Percentiles rank a stretch among this genome's conserved stretches.
Conservation (phyloP, 2,888 invertebrate genomes). For the Plemyria rubiginata region DNA sequence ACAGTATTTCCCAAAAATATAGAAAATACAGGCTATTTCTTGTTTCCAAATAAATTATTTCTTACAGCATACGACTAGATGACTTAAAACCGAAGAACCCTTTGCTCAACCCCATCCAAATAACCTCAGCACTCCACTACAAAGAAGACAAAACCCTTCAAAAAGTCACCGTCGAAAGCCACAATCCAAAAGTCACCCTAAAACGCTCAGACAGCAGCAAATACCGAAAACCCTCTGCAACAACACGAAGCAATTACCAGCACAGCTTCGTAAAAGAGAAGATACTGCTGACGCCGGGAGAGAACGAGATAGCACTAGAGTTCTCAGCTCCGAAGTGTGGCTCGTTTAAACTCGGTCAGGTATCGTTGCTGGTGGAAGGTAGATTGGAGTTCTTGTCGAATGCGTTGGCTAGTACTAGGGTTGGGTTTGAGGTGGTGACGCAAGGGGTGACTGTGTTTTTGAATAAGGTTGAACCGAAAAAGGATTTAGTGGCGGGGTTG, state of each 20-base stretch:
- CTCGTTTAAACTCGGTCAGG: slow-evolving; percentile 88
- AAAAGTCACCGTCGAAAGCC: slow-evolving; percentile 90
- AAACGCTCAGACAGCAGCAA: slow-evolving; percentile 90
- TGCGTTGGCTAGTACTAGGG: slow-evolving; percentile 79
- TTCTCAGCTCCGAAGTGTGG: slow-evolving; percentile 87
- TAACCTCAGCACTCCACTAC: slow-evolving; percentile 89
- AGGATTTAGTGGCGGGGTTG: slow-evolving; percentile 92
- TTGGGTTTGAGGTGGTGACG: slow-evolving; percentile 84
- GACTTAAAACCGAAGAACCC: slow-evolving; percentile 87
- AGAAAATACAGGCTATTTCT: neutral
- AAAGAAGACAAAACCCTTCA: slow-evolving; percentile 93
- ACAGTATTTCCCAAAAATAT: too few relatives aligned
- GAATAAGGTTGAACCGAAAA: slow-evolving; percentile 83
- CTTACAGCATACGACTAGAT: slow-evolving; percentile 81
- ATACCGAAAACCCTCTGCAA: slow-evolving; percentile 87
- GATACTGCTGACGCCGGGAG: slow-evolving; percentile 86
- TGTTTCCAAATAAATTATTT: slow-evolving; percentile 30
- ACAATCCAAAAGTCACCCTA: slow-evolving; percentile 86
- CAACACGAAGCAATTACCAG: slow-evolving; percentile 87
- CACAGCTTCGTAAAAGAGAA: slow-evolving; percentile 82
- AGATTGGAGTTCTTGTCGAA: slow-evolving; percentile 90
- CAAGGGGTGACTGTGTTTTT: slow-evolving; percentile 77
- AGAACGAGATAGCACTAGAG: slow-evolving; percentile 86
- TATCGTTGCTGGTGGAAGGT: slow-evolving; percentile 86
- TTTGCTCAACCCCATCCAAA: slow-evolving; percentile 85